Percentiles rank a stretch among this genome's conserved stretches.
These are phyloP conservation scores for Ormyrus labotus DNA, from an alignment of 2,888 invertebrate genomes.

Conservation along the genomic window DNA sequence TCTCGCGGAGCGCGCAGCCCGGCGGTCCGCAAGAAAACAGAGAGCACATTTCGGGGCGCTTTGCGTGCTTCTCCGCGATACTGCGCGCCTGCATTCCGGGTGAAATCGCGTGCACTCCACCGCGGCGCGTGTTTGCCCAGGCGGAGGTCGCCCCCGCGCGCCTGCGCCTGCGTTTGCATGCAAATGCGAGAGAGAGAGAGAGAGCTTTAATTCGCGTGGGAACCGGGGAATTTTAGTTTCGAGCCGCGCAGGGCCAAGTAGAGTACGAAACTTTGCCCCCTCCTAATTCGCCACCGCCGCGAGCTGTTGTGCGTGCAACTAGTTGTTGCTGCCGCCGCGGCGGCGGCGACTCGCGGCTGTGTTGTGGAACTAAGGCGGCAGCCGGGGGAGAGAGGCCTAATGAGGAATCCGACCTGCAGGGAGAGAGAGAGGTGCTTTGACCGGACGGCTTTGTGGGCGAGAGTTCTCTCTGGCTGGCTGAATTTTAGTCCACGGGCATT, in stretches of 20 bases:
- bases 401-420: slow-evolving; percentile 23
- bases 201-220: slow-evolving; percentile 49
- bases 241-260: not conserved
- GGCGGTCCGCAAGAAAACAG: slow-evolving; percentile 22
- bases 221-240: slow-evolving; percentile 47
- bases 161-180: slow-evolving; percentile 16
- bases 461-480: too few relatives aligned
- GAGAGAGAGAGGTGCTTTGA: too few relatives aligned
- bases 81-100: not conserved
- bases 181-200: not conserved
- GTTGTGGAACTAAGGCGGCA: slow-evolving; percentile 22
- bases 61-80: slow-evolving; percentile 9
- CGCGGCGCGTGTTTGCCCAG: not conserved
- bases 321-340: slow-evolving; percentile 18
- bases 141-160: not conserved
- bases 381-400: slow-evolving; percentile 34
- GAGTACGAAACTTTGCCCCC: slow-evolving; percentile 33
- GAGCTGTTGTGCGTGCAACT: slow-evolving; percentile 45
- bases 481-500: too few relatives aligned
- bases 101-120: not conserved
- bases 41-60: slow-evolving; percentile 15
- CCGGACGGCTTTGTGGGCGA: too few relatives aligned
- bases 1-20: not conserved
- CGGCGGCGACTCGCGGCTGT: not conserved
- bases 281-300: slow-evolving; percentile 40